Evolutionary conservation across 2,888 invertebrate genomes (phyloP).

Genomic region (Agrypnus murinus): DNA sequence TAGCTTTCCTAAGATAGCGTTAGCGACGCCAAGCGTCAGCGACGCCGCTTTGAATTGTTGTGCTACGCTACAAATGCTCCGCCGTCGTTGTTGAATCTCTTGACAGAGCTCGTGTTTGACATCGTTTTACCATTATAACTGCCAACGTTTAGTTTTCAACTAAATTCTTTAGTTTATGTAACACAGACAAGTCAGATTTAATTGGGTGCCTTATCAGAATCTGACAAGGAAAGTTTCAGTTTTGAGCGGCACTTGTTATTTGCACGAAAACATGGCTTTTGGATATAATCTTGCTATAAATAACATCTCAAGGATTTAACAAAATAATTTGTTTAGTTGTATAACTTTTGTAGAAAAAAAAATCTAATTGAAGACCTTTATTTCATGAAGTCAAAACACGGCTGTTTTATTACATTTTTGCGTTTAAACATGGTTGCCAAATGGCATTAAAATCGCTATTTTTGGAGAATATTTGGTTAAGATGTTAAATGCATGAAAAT

Average conservation of each 20-base stretch:
- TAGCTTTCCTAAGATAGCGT: slow-evolving; percentile 61
- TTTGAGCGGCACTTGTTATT: neutral
- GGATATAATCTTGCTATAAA: too few species aligned
- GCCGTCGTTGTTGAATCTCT: slow-evolving; percentile 3
- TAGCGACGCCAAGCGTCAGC: slow-evolving; percentile 52
- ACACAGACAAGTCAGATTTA: slow-evolving; percentile 2
- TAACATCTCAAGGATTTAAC: too few species aligned
- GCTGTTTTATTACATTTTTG: too few species aligned
- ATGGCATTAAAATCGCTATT: too few species aligned
- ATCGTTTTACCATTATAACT: slow-evolving; percentile 8
- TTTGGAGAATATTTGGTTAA: too few species aligned
- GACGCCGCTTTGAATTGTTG: slow-evolving; percentile 32
- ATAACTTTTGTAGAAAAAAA: too few species aligned
- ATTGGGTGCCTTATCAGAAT: neutral
- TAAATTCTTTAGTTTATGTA: slow-evolving; percentile 23
- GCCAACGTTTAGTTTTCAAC: neutral
- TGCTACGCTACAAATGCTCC: slow-evolving; percentile 17
- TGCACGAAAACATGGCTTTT: too few species aligned
- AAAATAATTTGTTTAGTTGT: too few species aligned
- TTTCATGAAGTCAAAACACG: too few species aligned
- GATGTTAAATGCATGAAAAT: too few species aligned
- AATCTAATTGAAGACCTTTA: too few species aligned
- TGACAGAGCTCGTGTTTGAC: slow-evolving; percentile 22
- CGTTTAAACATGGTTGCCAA: too few species aligned
- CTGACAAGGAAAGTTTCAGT: neutral